A percentile compares a stretch with the other conserved stretches of the same genome.
These are phyloP conservation scores for Cordilura impudica DNA, from an alignment of 2,888 invertebrate genomes.

Conservation along the genomic window DNA sequence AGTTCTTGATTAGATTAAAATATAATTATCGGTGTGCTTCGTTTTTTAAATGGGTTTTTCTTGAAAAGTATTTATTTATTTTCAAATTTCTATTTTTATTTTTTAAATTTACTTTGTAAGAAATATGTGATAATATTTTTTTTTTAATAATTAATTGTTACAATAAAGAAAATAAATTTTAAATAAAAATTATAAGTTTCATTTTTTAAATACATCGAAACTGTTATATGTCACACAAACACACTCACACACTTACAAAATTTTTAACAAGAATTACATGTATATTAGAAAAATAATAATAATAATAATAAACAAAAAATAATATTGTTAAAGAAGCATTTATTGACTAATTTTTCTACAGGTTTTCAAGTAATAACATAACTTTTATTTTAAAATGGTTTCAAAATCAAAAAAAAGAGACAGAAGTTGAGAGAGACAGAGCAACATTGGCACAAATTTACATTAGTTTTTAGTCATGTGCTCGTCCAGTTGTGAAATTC, in stretches of 20 bases:
- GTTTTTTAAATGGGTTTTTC: constrained; percentile 36
- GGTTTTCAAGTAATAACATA: too few relatives aligned
- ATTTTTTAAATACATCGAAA: too few relatives aligned
- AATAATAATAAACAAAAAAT: too few relatives aligned
- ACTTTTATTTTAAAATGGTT: too few relatives aligned
- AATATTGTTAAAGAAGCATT: too few relatives aligned
- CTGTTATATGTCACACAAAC: too few relatives aligned
- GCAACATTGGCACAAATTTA: constrained; percentile 47
- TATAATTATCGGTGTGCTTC: constrained; percentile 64
- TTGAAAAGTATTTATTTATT: constrained; percentile 16
- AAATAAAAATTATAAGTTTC: too few relatives aligned
- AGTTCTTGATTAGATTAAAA: constrained; percentile 41
- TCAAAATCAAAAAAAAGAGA: too few relatives aligned
- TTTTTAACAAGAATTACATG: background rate
- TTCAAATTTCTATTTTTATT: background rate
- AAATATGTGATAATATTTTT: background rate
- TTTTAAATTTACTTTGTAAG: background rate
- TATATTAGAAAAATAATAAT: too few relatives aligned
- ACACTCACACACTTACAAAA: constrained; percentile 9
- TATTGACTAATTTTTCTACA: too few relatives aligned
- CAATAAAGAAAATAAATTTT: background rate
- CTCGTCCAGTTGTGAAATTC: constrained; percentile 50
- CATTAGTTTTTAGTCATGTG: constrained; percentile 39
- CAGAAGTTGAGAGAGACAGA: background rate
- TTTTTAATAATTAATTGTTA: too few relatives aligned